These are phyloP conservation scores for Ichneumoninae sp. DNA, from an alignment of 2,888 invertebrate species.

Conservation along the genomic window DNA sequence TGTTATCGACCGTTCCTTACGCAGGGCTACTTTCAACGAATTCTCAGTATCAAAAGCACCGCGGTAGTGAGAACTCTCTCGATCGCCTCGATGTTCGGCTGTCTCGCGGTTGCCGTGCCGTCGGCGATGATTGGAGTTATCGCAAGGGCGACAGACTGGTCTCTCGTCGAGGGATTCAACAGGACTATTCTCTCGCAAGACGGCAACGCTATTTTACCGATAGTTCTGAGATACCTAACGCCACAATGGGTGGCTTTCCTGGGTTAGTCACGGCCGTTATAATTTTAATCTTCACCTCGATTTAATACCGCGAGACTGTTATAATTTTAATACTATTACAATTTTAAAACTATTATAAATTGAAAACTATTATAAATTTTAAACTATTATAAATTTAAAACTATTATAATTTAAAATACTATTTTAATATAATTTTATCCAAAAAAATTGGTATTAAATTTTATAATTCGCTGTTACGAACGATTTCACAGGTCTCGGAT, in stretches of 20 bases:
- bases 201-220: conserved; percentile 87
- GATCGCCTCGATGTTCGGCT: conserved; percentile 88
- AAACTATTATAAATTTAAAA: too few species aligned
- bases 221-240: conserved; percentile 87
- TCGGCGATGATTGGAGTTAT: conserved; percentile 88
- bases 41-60: conserved; percentile 88
- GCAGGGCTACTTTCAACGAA: conserved; percentile 89
- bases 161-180: conserved; percentile 76
- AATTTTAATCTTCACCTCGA: neutral
- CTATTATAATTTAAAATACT: neutral
- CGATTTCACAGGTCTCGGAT: conserved; percentile 86
- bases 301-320: neutral
- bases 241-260: conserved; percentile 88
- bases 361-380: too few species aligned
- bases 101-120: conserved; percentile 88
- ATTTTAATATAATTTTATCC: neutral
- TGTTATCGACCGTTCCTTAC: conserved; percentile 1
- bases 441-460: neutral
- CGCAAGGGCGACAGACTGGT: conserved; percentile 87
- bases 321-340: neutral
- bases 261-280: conserved; percentile 71
- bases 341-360: too few species aligned
- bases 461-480: neutral
- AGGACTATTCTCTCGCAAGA: conserved; percentile 81
- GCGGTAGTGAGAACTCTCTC: conserved; percentile 88